phyloP scores from a whole-genome alignment of 1,140 invertebrate species.

The Papilio xuthus region DNA sequence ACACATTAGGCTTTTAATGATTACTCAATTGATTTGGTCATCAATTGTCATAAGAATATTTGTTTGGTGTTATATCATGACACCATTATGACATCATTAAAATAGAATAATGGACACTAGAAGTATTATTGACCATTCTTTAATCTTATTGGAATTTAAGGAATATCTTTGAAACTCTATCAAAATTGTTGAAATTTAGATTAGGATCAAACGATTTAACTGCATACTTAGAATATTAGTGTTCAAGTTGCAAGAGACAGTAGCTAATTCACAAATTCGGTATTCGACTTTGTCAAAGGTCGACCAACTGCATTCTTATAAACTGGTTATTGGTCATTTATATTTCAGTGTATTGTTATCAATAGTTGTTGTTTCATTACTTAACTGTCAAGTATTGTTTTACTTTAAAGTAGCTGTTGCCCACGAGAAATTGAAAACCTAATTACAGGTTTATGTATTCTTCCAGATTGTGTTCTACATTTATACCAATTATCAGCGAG shows the following conservation, averaged over 20 bases:
- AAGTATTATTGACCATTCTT: too few species aligned
- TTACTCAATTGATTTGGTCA: neutral
- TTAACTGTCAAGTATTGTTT: neutral
- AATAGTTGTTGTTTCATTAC: conserved; percentile 33
- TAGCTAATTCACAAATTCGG: conserved; percentile 47
- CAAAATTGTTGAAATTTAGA: conserved; percentile 8
- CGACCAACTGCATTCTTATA: conserved; percentile 60
- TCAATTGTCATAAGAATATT: neutral
- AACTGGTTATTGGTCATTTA: conserved; percentile 56
- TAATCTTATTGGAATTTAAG: neutral
- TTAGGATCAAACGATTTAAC: conserved; percentile 15
- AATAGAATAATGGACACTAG: too few species aligned
- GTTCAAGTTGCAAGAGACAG: conserved; percentile 40
- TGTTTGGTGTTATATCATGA: neutral
- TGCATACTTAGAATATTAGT: conserved; percentile 30
- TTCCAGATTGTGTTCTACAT: too few species aligned
- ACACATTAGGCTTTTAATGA: neutral
- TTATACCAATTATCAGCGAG: too few species aligned
- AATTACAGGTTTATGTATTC: too few species aligned
- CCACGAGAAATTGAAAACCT: too few species aligned
- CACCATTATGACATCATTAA: neutral
- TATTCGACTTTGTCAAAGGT: conserved; percentile 66
- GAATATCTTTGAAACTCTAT: neutral
- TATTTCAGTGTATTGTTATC: conserved; percentile 50
- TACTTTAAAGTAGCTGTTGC: neutral